A percentile compares a stretch with the other conserved stretches of the same genome.
phyloP scores from a whole-genome alignment of 2,113 vertebrate genomes.

The Psettodes erumei region DNA sequence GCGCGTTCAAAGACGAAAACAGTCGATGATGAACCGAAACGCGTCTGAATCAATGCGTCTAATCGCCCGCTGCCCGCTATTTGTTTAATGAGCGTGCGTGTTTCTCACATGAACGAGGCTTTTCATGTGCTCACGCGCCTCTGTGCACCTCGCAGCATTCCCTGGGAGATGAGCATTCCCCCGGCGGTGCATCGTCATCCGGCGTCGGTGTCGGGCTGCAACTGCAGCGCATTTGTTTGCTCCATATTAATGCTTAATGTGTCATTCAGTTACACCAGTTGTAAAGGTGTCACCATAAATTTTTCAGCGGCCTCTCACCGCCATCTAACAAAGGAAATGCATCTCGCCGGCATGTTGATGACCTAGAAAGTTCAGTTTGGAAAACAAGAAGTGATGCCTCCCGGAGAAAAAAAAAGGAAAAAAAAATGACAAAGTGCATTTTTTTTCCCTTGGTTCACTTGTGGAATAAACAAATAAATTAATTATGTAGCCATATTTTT shows the following conservation, averaged over 20 bases:
- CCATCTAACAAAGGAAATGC: conserved; percentile 42
- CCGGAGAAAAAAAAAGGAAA: too few species aligned
- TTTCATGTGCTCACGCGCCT: conserved; percentile 24
- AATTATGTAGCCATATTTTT: conserved; percentile 63
- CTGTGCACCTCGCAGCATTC: conserved; percentile 16
- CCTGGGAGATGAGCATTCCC: conserved; percentile 36
- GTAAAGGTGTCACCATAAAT: conserved; percentile 69
- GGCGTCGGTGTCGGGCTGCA: conserved; percentile 46
- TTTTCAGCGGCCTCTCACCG: conserved; percentile 61
- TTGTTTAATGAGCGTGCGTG: conserved; percentile 45
- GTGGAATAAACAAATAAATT: conserved; percentile 74
- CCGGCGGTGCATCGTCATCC: conserved; percentile 16
- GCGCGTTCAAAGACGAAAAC: conserved; percentile 11
- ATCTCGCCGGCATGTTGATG: conserved; percentile 43
- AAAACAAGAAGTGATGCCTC: conserved; percentile 55
- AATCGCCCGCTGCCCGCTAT: conserved; percentile 21
- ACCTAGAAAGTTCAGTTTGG: conserved; percentile 59
- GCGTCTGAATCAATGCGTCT: conserved; percentile 31
- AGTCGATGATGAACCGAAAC: conserved; percentile 31
- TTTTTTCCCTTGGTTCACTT: conserved; percentile 29
- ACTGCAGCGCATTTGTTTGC: conserved; percentile 62
- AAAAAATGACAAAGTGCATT: conserved; percentile 52
- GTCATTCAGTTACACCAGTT: conserved; percentile 58
- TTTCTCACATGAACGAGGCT: conserved; percentile 38
- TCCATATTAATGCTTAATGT: conserved; percentile 69